Evolutionary conservation across 2,113 vertebrate species (phyloP), one percentile per base, ranked within the genome.

Genomic region (Anseranas semipalmata): DNA sequence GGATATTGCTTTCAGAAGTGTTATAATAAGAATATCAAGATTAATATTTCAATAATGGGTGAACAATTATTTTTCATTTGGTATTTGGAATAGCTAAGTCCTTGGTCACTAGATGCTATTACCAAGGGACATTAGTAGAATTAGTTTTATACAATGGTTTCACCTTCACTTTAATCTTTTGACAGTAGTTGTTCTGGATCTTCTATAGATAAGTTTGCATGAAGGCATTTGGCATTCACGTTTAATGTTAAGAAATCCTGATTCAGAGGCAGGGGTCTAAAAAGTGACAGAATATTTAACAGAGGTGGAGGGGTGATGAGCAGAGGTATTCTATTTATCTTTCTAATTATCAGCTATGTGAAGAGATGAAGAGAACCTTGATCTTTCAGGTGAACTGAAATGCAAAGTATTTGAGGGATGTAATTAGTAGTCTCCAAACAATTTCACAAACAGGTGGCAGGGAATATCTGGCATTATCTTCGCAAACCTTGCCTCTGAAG

Each of bases 1-100:
- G 59, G 75, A 89, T 95, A 97, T 85, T 95, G 55, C 87, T 91
- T 97, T 94, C 89, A 83, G 72, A 93, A 90, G 15, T 94, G 59
- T 79, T 85, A 78, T 53, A 92, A 93, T 76, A 95, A 80, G 21
- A 91, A 85, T 89, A 97, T 85, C n/a, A 95, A 94, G 85, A 95
- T 93, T 80, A 89, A 90, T 90, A 94, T 89, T 96, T 96, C 87
- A 95, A 48, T 87, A 90, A 93, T 37, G 5, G 19, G 10, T n/a
- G 39, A 80, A 75, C n/a, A 92, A 85, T 84, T 93, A 90, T 93
- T 90, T 95, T 92, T 90, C 43, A 78, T 96, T 92, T 93, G 53
- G 11, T 92, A 91, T 95, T 93, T 94, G 67, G 67, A 95, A 90
- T 75, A 37, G 37, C 30, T 92, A 80, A 53, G n/a, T 81, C 63